phyloP scores from a whole-genome alignment of 2,797 vertebrate genomes.

The Scolopax bukidnonensis region DNA sequence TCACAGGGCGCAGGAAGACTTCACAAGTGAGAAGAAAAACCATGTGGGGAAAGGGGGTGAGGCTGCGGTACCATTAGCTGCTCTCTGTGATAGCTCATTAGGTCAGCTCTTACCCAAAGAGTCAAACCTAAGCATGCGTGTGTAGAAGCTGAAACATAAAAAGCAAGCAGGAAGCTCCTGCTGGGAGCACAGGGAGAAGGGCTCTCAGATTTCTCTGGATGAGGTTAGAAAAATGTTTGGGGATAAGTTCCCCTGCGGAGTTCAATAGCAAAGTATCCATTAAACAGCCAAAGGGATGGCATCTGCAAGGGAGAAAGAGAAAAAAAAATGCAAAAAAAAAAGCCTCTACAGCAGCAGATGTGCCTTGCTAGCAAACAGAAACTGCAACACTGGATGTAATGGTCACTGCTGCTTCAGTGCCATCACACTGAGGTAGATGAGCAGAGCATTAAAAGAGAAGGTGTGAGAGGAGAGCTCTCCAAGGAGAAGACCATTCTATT shows the following conservation, averaged over 20 bases:
- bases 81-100: conserved; percentile 38
- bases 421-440: not conserved
- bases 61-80: not conserved
- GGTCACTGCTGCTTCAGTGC: not conserved
- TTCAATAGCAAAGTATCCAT: conserved; percentile 4
- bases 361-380: not conserved
- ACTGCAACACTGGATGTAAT: not conserved
- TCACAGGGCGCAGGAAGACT: not conserved
- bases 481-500: not conserved
- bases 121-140: not conserved
- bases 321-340: conserved; percentile 3
- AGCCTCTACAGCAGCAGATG: not conserved
- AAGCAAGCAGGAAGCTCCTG: conserved; percentile 58
- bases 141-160: conserved; percentile 18
- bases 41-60: not conserved
- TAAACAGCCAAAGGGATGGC: conserved; percentile 6
- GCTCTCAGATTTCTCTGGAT: conserved; percentile 24
- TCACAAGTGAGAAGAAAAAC: not conserved
- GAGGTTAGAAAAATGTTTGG: not conserved
- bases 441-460: not conserved
- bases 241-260: not conserved
- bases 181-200: conserved; percentile 48
- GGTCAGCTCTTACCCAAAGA: conserved; percentile 55
- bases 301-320: not conserved
- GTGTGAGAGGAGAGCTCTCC: not conserved